Evolutionary conservation across 2,797 vertebrate species (phyloP), one percentile per base, ranked within the genome.

Genomic region (Enteromius unitaeniatus): DNA sequence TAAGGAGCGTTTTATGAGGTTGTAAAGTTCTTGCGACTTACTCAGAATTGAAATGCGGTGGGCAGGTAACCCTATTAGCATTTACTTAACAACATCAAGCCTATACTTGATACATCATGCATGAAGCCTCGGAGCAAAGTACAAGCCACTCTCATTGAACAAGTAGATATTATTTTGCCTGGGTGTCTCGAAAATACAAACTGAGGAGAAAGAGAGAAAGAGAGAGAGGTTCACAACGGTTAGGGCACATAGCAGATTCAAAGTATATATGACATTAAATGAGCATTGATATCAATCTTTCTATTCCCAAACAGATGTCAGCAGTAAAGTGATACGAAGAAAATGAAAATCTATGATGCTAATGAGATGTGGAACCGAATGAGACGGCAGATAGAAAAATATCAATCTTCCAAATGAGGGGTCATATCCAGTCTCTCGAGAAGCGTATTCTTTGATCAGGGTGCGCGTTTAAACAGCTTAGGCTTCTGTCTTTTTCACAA

Each of bases 361-460:
- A 13, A 83, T 87, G 79, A 74, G 69, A 78, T 82, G 79, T 11
- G 65, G 55, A 69, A 81, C 82, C 34, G 62, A 82, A 87, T 88
- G 89, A 91, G 87, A 90, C 89, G 93, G 92, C 91, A 93, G 91
- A 93, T 95, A 95, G 91, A 95, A 95, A 95, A 94, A 95, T 95
- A 95, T 92, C 92, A 86, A 94, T 94, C 93, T 93, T 94, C 89
- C 92, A 94, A 94, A 93, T 86, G 90, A 91, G 89, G 88, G 91
- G 92, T 92, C 91, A 89, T 87, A 89, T 85, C 88, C 89, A 85
- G 80, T 84, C 74, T 86, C 69, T 85, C 76, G 80, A 80, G n/a
- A 75, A 69, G 62, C 85, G 14, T 84, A 60, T 80, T 85, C 85
- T 83, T 81, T 84, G 70, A 83, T 80, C 87, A 74, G 76, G 84